Evolutionary conservation across 2,113 vertebrate species (phyloP).

Genomic region (Notarius lentiginosus): DNA sequence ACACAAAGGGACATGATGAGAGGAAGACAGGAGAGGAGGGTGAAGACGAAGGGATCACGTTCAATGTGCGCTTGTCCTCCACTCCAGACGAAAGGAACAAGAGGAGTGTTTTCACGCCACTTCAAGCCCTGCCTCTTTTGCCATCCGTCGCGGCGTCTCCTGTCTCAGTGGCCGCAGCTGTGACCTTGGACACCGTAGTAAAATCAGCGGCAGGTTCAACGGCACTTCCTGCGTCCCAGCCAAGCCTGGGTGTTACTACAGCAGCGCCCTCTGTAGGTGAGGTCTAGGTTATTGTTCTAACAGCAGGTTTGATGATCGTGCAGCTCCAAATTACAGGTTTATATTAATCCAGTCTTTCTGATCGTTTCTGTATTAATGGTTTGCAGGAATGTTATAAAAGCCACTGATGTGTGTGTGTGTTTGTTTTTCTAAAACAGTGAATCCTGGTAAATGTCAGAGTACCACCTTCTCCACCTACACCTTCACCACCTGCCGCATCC

Average conservation of each 20-base stretch:
- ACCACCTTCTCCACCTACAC: conserved; percentile 94
- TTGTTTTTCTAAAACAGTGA: conserved; percentile 71
- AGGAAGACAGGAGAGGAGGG: conserved; percentile 73
- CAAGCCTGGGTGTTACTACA: conserved; percentile 60
- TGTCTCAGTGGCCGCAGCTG: not conserved
- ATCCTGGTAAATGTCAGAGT: conserved; percentile 92
- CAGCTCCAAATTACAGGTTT: too few species aligned
- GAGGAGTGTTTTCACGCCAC: conserved; percentile 27
- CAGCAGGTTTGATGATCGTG: not conserved
- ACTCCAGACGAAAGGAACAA: conserved; percentile 70
- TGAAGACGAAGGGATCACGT: conserved; percentile 83
- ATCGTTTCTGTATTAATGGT: not conserved
- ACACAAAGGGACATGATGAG: not conserved
- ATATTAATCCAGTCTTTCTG: not conserved
- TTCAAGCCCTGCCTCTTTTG: conserved; percentile 8
- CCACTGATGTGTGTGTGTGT: conserved; percentile 36
- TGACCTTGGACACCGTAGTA: conserved; percentile 9
- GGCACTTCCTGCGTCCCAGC: conserved; percentile 61
- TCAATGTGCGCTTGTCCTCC: conserved; percentile 76
- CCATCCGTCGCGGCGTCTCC: not conserved
- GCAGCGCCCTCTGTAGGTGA: conserved; percentile 71
- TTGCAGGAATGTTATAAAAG: not conserved
- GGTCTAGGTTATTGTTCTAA: not conserved
- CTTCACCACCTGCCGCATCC: conserved; percentile 93
- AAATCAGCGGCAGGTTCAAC: not conserved